Percentiles rank a stretch among this genome's conserved stretches.
These are phyloP conservation scores for Orchestes rusci DNA, from an alignment of 2,888 invertebrate species.

Conservation along the genomic window DNA sequence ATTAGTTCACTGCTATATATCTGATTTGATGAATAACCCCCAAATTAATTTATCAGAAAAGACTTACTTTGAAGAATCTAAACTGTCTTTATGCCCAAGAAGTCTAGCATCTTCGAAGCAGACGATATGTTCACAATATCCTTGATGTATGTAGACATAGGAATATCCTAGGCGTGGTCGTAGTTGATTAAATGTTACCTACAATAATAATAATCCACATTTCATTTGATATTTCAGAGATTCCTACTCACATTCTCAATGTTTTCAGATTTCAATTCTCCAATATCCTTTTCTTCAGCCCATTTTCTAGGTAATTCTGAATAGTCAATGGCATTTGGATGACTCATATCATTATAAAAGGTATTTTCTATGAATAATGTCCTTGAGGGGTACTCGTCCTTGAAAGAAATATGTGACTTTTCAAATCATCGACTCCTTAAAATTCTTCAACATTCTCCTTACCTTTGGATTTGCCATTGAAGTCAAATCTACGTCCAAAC, in stretches of 20 bases:
- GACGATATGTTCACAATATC: slow-evolving; percentile 85
- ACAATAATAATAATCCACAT: slow-evolving; percentile 19
- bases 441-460: too few relatives aligned
- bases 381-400: slow-evolving; percentile 62
- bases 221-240: neutral
- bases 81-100: slow-evolving; percentile 46
- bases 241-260: slow-evolving; percentile 52
- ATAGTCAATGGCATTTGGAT: slow-evolving; percentile 55
- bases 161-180: slow-evolving; percentile 57
- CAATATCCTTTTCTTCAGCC: slow-evolving; percentile 46
- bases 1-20: too few relatives aligned
- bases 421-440: too few relatives aligned
- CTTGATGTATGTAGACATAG: slow-evolving; percentile 82
- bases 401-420: slow-evolving; percentile 26
- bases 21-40: too few relatives aligned
- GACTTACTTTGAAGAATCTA: slow-evolving; percentile 15
- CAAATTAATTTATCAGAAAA: too few relatives aligned
- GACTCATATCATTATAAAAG: slow-evolving; percentile 70
- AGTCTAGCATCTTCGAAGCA: slow-evolving; percentile 70
- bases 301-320: slow-evolving; percentile 58
- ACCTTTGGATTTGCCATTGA: too few relatives aligned
- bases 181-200: slow-evolving; percentile 48
- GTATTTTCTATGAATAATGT: slow-evolving; percentile 72
- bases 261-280: slow-evolving; percentile 45
- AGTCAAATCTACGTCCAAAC: too few relatives aligned